These are phyloP conservation scores for Alouatta palliata DNA, from an alignment of 2,113 vertebrate species.

Conservation along the genomic window DNA sequence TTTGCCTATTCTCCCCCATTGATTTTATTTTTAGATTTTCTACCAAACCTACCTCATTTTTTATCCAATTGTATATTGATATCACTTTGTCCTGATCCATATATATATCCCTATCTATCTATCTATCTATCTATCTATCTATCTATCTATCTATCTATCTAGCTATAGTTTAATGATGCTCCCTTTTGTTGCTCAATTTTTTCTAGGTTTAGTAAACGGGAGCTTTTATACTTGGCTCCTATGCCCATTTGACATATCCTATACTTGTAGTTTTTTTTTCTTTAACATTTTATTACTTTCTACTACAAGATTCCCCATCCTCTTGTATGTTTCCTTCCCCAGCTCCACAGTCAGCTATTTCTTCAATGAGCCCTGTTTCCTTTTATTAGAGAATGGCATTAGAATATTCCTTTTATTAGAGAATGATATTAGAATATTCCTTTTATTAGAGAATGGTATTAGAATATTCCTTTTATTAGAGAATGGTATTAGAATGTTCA, in stretches of 20 bases:
- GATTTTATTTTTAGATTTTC: no score
- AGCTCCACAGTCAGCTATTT: neutral
- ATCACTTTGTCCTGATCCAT: neutral
- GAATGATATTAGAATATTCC: no score
- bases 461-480: neutral
- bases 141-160: no score
- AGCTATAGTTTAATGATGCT: neutral
- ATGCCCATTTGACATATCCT: neutral
- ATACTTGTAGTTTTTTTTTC: neutral
- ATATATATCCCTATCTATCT: neutral
- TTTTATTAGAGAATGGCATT: no score
- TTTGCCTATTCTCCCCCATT: neutral
- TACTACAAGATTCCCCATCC: neutral
- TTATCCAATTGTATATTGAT: neutral
- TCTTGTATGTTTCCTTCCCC: neutral
- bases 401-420: neutral
- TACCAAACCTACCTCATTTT: neutral
- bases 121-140: no score
- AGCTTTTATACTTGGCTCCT: neutral
- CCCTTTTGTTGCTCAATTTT: neutral
- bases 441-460: no score
- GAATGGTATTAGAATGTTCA: no score
- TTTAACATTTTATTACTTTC: neutral
- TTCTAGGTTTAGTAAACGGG: neutral
- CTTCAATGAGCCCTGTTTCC: neutral